phyloP scores from a whole-genome alignment of 2,797 vertebrate genomes.

The Scomberomorus guttatus region DNA sequence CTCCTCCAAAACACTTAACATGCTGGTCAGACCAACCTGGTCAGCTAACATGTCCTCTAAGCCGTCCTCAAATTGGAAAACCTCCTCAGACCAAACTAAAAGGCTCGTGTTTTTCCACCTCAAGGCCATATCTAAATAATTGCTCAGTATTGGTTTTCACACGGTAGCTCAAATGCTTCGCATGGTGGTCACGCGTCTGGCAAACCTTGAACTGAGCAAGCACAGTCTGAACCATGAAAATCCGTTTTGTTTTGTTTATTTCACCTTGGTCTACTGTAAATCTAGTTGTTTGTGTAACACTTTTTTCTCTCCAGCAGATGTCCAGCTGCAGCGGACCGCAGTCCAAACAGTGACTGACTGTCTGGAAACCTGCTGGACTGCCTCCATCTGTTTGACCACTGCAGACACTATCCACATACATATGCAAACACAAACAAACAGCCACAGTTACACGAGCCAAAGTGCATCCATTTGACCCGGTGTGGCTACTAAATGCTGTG shows the following conservation, averaged over 20 bases:
- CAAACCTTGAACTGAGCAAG: slow-evolving; percentile 47
- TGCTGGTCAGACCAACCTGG: slow-evolving; percentile 66
- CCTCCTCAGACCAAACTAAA: slow-evolving; percentile 67
- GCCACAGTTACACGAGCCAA: slow-evolving; percentile 59
- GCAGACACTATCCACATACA: slow-evolving; percentile 76
- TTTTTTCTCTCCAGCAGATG: slow-evolving; percentile 57
- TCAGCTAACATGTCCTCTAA: slow-evolving; percentile 66
- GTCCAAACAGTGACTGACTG: slow-evolving; percentile 77
- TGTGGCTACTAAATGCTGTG: slow-evolving; percentile 67
- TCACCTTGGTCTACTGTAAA: slow-evolving; percentile 63
- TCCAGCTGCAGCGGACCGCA: slow-evolving; percentile 72
- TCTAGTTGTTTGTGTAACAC: slow-evolving; percentile 64
- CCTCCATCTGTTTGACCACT: slow-evolving; percentile 75
- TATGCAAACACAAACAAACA: slow-evolving; percentile 80
- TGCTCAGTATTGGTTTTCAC: slow-evolving; percentile 76
- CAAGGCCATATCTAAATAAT: slow-evolving; percentile 74
- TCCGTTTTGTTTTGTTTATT: slow-evolving; percentile 63
- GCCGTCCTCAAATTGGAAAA: slow-evolving; percentile 60
- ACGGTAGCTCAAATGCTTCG: slow-evolving; percentile 67
- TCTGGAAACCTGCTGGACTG: slow-evolving; percentile 74
- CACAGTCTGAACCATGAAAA: slow-evolving; percentile 54
- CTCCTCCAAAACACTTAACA: slow-evolving; percentile 52
- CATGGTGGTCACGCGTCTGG: slow-evolving; percentile 53
- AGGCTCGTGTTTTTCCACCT: slow-evolving; percentile 66
- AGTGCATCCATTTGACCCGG: slow-evolving; percentile 64